Base-by-base conservation (phyloP, 2,113 vertebrate genomes). In the Promerops cafer region DNA sequence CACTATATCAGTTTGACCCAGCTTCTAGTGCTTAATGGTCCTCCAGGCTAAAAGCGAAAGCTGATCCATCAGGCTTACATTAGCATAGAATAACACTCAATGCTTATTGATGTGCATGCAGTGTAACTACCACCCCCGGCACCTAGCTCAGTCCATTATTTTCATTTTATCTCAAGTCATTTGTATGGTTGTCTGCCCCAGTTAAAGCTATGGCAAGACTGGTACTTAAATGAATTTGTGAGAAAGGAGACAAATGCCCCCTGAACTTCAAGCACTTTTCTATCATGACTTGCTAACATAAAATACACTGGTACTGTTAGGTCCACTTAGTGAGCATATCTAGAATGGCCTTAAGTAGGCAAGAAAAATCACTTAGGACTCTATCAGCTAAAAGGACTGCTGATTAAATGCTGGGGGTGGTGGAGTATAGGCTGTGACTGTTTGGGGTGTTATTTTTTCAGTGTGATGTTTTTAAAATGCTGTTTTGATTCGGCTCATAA, bases 51-150 rank as follows among this genome's bases (percentile, higher is more conserved):
- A 98, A 98, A 98, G 97, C 95, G 98, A 98, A 98, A 98, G 98
- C 98, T 98, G 97, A 98, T 99, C 98, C 98, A 99, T 99, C 98
- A 99, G 98, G 98, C 98, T 98, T 98, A 97, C 98, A 99, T 99
- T 99, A 99, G 98, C 98, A 98, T 98, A 98, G 98, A 98, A 97
- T 98, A 98, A 98, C 97, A 98, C 98, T 98, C 97, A 93, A 97
- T 97, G 98, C 98, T 98, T 99, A 99, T 97, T 98, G 98, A 98
- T 98, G 98, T 98, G 98, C 94, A 96, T 94, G 96, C 97, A 97
- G 97, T 97, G 96, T 95, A 98, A 98, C 98, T 97, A 97, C 98
- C 97, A 97, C 97, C 97, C 97, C 98, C 95, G 97, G 97, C 98
- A 97, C 95, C 97, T 87, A 97, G 98, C 97, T 98, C 97, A 96